Percentiles rank a stretch among this genome's conserved stretches.
These are phyloP conservation scores for Siderastrea radians DNA, from an alignment of 92 coral and sea anemone genomes.

Conservation along the genomic window DNA sequence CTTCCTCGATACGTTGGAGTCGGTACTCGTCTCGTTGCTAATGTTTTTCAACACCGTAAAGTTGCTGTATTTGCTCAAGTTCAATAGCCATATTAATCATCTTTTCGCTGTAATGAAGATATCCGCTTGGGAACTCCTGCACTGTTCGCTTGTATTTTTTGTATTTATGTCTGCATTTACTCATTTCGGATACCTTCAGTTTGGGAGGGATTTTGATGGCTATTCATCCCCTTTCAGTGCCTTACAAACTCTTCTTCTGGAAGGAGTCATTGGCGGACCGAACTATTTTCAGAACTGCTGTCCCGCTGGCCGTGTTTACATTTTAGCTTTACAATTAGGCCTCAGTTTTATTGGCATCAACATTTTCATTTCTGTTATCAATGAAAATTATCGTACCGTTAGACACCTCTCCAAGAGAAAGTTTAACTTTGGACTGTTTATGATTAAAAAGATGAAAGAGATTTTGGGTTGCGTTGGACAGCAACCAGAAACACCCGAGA, in stretches of 20 bases:
- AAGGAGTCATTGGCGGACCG: slow-evolving; percentile 4
- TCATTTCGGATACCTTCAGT: slow-evolving; percentile 28
- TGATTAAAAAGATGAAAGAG: slow-evolving; percentile 27
- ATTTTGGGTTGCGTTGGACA: slow-evolving; percentile 17
- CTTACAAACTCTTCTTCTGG: slow-evolving; percentile 4
- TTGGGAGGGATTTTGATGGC: not conserved
- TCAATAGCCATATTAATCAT: slow-evolving; percentile 11
- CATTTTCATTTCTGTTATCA: not conserved
- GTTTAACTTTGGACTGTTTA: slow-evolving; percentile 18
- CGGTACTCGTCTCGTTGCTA: slow-evolving; percentile 43
- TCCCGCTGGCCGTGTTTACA: slow-evolving; percentile 7
- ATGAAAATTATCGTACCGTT: not conserved
- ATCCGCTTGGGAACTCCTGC: slow-evolving; percentile 13
- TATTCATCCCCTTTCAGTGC: slow-evolving; percentile 14
- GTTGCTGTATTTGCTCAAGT: slow-evolving; percentile 50
- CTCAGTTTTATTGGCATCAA: slow-evolving; percentile 1
- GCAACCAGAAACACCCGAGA: not conserved
- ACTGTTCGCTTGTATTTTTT: slow-evolving; percentile 16
- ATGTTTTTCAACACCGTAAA: slow-evolving; percentile 72
- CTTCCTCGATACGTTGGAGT: slow-evolving; percentile 33
- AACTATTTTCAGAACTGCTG: slow-evolving; percentile 22
- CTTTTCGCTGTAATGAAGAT: slow-evolving; percentile 21
- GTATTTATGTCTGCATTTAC: slow-evolving; percentile 11
- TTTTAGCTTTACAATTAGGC: slow-evolving; percentile 5
- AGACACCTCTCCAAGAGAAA: slow-evolving; percentile 17